phyloP scores from a whole-genome alignment of 2,797 vertebrate species.

The Arremon brunneinucha region DNA sequence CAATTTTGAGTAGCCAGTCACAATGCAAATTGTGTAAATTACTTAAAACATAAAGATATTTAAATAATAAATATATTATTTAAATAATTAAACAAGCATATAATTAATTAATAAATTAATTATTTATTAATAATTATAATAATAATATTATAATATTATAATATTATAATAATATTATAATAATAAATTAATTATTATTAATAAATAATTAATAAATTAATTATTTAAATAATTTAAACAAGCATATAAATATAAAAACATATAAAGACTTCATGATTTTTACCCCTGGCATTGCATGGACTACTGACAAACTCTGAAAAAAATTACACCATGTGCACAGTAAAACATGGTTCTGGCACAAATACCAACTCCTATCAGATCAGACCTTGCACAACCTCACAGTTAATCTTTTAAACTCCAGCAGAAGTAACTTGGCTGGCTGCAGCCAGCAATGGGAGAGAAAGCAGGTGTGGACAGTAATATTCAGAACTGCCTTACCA shows the following conservation, averaged over 20 bases:
- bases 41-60: not conserved
- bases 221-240: no score
- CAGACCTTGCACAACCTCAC: not conserved
- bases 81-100: not conserved
- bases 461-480: not conserved
- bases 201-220: no score
- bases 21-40: not conserved
- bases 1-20: not conserved
- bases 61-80: not conserved
- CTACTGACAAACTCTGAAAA: not conserved
- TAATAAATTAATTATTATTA: no score
- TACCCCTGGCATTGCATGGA: not conserved
- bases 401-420: not conserved
- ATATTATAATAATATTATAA: no score
- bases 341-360: not conserved
- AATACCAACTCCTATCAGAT: not conserved
- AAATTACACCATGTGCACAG: not conserved
- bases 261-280: not conserved
- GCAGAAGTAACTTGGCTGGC: not conserved
- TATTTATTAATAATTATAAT: no score
- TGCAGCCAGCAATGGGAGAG: not conserved
- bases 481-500: not conserved
- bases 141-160: no score
- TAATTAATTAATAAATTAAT: no score
- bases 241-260: not conserved